Base-by-base conservation (phyloP, 1,140 invertebrate genomes). In the Diachasma alloeum region DNA sequence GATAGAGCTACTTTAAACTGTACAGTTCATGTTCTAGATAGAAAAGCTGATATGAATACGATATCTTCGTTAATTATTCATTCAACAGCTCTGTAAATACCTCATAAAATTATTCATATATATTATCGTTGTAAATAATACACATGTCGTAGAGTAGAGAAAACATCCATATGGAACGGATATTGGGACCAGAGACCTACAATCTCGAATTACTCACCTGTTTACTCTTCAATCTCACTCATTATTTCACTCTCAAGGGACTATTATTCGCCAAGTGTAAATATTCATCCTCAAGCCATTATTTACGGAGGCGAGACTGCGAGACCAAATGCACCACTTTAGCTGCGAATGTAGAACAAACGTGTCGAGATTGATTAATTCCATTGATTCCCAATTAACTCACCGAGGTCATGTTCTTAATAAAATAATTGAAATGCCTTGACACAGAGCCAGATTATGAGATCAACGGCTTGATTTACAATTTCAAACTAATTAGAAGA, bases 361-460 rank as follows among this genome's bases (percentile, higher is more conserved):
- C 17, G 3, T 66, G 48, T 72, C 37, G 19, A 59, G 39, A 73
- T 68, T 72, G 69, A 75, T 67, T 68, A 69, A 70, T 78, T 78
- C 22, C 75, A 76, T 76, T 72, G 75, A 76, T 76, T 76, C 75
- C 69, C 75, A 76, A 76, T 76, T 76, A 76, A 76, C 48, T 8
- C n/a, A 13, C 22, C 36, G 37, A 46, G 36, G 56, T 46, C 17
- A 39, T 39, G 53, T 46, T 15, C 44, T 37, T 17, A n/a, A 72
- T 72, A 76, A 72, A 76, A 76, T 72, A 72, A 76, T 76, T 76
- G 69, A 76, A 76, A 76, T 76, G 39, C 69, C 75, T 76, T 76
- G 75, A 76, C 56, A 22, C 17, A n/a, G 66, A 72, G 75, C 75
- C 75, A 76, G 56, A 71, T 76, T 71, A 76, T 71, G 46, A 76